Base-by-base conservation (phyloP, 1,140 invertebrate genomes). In the Popillia japonica region DNA sequence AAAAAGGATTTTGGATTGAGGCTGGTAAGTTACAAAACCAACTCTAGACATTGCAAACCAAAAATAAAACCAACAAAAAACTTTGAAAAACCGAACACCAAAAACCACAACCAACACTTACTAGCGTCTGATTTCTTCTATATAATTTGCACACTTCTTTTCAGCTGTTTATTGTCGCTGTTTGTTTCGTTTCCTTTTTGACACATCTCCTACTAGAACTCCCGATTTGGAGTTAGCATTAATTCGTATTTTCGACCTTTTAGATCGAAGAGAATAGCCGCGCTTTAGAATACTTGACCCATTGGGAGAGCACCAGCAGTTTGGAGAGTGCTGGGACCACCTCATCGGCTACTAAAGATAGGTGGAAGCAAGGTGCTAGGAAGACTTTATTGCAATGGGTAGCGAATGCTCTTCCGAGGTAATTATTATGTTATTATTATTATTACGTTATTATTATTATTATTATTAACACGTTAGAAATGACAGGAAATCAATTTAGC, bases 181-280 rank as follows among this genome's bases (percentile, higher is more conserved):
- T 34, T 34, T 79, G 10, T n/a, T 20, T 14, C 22, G n/a, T 10
- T 34, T 27, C 22, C 22, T 34, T 27, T 68, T 23, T 22, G 22
- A 68, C 27, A 68, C 3, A 22, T 68, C 61, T 68, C 14, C 61
- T 34, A 10, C n/a, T 2, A 48, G 17, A 48, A 48, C 17, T 48
- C 17, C 3, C 11, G 17, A 6, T 40, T 73, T 40, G 2, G 72
- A 40, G 10, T 6, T 40, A 40, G 20, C 2, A 73, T 73, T 73
- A 73, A 73, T 73, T 78, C 68, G 11, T 77, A 40, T 78, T 88
- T 48, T 14, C 44, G 11, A 10, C 8, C n/a, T n/a, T 48, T 76
- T 77, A 98, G 97, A 98, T 98, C 88, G 96, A 98, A 90, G 96
- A 98, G 88, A 98, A 97, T 86, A 96, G 96, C 82, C 91, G 94